Conservation (phyloP, 2,797 vertebrate species). For the Anguilla marmorata region DNA sequence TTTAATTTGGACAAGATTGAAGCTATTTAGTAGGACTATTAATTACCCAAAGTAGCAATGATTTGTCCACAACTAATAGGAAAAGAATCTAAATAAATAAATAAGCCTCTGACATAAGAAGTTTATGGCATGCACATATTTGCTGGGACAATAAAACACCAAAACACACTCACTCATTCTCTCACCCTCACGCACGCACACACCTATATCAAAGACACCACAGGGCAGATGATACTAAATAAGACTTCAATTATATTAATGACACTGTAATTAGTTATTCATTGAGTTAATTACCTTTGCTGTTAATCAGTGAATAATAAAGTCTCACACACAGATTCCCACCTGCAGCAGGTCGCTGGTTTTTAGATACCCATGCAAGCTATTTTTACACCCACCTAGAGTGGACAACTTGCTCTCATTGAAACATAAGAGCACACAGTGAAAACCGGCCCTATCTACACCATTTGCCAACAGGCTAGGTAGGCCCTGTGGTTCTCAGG, state of each 20-base stretch:
- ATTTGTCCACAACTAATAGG: background rate
- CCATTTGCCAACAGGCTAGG: background rate
- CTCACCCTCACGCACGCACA: conserved; percentile 5
- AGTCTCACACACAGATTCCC: background rate
- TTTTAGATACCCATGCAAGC: background rate
- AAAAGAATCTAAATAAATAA: background rate
- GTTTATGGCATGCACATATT: background rate
- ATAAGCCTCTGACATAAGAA: background rate
- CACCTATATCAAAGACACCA: background rate
- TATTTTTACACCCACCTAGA: conserved; percentile 3
- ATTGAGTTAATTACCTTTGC: conserved; percentile 13
- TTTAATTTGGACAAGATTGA: background rate
- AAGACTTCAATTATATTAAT: conserved; percentile 4
- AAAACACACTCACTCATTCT: background rate
- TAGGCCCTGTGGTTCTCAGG: background rate
- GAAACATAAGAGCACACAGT: background rate
- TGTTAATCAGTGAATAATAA: conserved; percentile 16
- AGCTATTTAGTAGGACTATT: background rate
- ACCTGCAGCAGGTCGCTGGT: background rate
- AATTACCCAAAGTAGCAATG: background rate
- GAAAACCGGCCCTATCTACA: background rate
- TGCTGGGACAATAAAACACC: background rate
- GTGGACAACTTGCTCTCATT: background rate
- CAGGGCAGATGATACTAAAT: background rate
- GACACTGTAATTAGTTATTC: conserved; percentile 13